A percentile compares a stretch with the other conserved stretches of the same genome.
These are phyloP conservation scores for Platerodrilus igneus DNA, from an alignment of 2,888 invertebrate species.

Conservation along the genomic window DNA sequence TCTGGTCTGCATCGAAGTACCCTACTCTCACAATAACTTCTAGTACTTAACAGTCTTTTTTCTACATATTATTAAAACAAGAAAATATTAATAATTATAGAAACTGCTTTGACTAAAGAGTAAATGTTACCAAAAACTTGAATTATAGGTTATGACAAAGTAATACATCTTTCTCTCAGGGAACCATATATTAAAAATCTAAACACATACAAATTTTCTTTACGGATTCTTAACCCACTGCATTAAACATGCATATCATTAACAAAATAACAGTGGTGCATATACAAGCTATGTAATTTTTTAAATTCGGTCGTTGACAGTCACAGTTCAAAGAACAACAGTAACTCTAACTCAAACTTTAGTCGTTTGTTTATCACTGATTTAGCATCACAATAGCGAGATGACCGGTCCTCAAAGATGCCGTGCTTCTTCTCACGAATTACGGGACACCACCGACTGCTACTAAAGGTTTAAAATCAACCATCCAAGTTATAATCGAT, in stretches of 20 bases:
- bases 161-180: slow-evolving; percentile 27
- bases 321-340: slow-evolving; percentile 37
- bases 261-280: slow-evolving; percentile 36
- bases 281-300: slow-evolving; percentile 37
- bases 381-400: slow-evolving; percentile 33
- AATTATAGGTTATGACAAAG: slow-evolving; percentile 29
- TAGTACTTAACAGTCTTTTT: too few relatives aligned
- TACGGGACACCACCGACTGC: slow-evolving; percentile 29
- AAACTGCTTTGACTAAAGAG: too few relatives aligned
- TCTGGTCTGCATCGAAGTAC: too few relatives aligned
- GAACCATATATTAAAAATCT: slow-evolving; percentile 34
- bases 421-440: slow-evolving; percentile 31
- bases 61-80: too few relatives aligned
- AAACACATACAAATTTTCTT: slow-evolving; percentile 31
- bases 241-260: slow-evolving; percentile 39
- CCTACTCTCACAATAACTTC: too few relatives aligned
- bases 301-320: slow-evolving; percentile 41
- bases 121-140: slow-evolving; percentile 28
- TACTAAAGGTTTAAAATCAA: slow-evolving; percentile 33
- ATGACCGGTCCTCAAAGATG: slow-evolving; percentile 33
- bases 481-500: slow-evolving; percentile 40
- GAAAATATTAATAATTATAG: too few relatives aligned
- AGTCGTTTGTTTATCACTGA: slow-evolving; percentile 30
- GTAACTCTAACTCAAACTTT: slow-evolving; percentile 28
- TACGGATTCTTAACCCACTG: slow-evolving; percentile 35